Conservation (phyloP, 2,888 invertebrate genomes). For the Linhomoeus sp. region DNA sequence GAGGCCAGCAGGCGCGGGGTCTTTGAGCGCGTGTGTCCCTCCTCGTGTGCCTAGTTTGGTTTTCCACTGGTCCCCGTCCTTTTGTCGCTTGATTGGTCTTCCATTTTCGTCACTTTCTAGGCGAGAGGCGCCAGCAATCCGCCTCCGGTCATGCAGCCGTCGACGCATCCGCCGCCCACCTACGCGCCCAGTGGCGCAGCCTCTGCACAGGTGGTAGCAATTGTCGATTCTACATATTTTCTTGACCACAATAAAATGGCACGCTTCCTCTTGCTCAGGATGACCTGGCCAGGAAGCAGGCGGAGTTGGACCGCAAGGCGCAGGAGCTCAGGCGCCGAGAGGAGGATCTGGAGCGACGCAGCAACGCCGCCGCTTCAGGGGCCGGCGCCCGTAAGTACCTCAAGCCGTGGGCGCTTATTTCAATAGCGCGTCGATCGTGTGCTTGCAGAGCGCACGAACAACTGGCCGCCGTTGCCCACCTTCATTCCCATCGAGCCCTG, state of each 20-base stretch:
- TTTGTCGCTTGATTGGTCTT: too few relatives aligned
- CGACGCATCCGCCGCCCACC: conserved; percentile 38
- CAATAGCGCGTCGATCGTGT: conserved; percentile 2
- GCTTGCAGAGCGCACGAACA: conserved; percentile 52
- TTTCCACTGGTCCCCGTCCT: too few relatives aligned
- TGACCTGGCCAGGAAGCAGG: conserved; percentile 31
- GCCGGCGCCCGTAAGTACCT: not conserved
- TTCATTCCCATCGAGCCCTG: conserved; percentile 80
- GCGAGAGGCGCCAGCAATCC: conserved; percentile 37
- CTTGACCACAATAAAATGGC: too few relatives aligned
- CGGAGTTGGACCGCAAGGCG: conserved; percentile 70
- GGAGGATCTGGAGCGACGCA: conserved; percentile 49
- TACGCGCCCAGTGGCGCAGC: conserved; percentile 32
- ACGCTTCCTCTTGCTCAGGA: not conserved
- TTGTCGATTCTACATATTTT: too few relatives aligned
- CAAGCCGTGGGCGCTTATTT: not conserved
- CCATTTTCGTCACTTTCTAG: too few relatives aligned
- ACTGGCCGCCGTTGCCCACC: conserved; percentile 93
- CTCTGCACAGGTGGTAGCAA: too few relatives aligned
- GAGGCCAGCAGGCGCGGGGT: too few relatives aligned
- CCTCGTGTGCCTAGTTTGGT: too few relatives aligned
- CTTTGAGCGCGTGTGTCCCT: too few relatives aligned
- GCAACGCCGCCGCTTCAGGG: not conserved
- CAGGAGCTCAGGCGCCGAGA: conserved; percentile 67
- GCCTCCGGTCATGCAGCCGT: conserved; percentile 29